These are phyloP conservation scores for Basileuterus tristriatus DNA, from an alignment of 2,797 vertebrate species.

Conservation along the genomic window DNA sequence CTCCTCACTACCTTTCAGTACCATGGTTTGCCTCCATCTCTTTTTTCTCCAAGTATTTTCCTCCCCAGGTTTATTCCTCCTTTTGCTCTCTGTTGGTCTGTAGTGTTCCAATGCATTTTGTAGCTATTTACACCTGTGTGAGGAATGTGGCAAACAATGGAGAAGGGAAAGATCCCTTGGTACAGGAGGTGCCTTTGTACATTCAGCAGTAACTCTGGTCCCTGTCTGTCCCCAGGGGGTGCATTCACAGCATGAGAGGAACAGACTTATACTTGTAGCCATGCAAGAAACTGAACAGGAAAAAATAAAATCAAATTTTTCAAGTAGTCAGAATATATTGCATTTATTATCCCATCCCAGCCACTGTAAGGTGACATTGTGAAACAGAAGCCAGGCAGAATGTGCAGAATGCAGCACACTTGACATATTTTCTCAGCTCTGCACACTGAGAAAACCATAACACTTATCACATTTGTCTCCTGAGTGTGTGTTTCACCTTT, in stretches of 20 bases:
- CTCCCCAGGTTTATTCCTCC: not conserved
- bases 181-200: not conserved
- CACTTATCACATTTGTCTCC: not conserved
- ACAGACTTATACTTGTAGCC: fast-evolving
- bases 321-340: not conserved
- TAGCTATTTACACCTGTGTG: not conserved
- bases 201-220: fast-evolving
- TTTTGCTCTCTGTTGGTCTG: not conserved
- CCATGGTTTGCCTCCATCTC: not conserved
- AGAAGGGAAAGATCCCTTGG: not conserved
- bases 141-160: not conserved
- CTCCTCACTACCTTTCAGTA: not conserved
- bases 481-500: not conserved
- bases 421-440: not conserved
- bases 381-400: not conserved
- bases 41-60: not conserved
- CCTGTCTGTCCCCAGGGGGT: fast-evolving
- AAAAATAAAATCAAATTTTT: not conserved
- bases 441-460: not conserved
- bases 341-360: not conserved
- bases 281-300: fast-evolving
- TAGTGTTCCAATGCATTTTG: not conserved
- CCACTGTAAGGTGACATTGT: not conserved
- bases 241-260: fast-evolving
- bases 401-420: not conserved